These are phyloP conservation scores for Polyergus mexicanus DNA, from an alignment of 1,140 invertebrate genomes.

Conservation along the genomic window DNA sequence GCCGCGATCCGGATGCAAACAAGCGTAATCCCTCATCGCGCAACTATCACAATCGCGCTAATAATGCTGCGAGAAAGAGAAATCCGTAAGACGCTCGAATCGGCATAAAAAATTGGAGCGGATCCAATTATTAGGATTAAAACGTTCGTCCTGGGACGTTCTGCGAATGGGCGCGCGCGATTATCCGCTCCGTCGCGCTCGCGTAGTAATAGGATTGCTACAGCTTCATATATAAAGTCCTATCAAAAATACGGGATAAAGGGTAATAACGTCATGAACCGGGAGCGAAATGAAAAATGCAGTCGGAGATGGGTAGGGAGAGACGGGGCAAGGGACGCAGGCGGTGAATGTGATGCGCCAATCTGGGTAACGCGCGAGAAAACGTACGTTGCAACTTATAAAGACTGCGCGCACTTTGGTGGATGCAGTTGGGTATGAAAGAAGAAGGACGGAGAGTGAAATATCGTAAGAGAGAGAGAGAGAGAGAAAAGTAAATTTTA, in stretches of 20 bases:
- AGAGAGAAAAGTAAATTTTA: conserved; percentile 8
- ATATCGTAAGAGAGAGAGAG: conserved; percentile 48
- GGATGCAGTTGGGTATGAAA: background rate
- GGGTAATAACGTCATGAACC: conserved; percentile 68
- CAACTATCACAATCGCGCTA: conserved; percentile 25
- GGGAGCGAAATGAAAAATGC: conserved; percentile 66
- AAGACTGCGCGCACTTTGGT: background rate
- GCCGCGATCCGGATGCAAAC: conserved; percentile 36
- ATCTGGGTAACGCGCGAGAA: conserved; percentile 43
- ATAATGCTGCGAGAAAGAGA: conserved; percentile 25
- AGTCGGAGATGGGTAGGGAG: conserved; percentile 21
- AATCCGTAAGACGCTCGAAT: conserved; percentile 44
- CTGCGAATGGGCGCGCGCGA: conserved; percentile 52
- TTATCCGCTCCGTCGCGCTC: conserved; percentile 57
- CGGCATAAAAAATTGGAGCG: conserved; percentile 57
- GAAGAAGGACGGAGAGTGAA: conserved; percentile 4
- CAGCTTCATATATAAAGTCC: conserved; percentile 67
- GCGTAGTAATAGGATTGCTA: conserved; percentile 69
- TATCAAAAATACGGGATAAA: conserved; percentile 66
- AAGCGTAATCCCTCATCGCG: conserved; percentile 44
- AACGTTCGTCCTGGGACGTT: conserved; percentile 50
- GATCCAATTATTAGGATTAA: conserved; percentile 69
- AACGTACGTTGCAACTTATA: conserved; percentile 26
- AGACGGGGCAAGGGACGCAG: background rate
- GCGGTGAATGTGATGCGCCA: conserved; percentile 49